phyloP scores from a whole-genome alignment of 1,140 invertebrate species.

The Cherax quadricarinatus region DNA sequence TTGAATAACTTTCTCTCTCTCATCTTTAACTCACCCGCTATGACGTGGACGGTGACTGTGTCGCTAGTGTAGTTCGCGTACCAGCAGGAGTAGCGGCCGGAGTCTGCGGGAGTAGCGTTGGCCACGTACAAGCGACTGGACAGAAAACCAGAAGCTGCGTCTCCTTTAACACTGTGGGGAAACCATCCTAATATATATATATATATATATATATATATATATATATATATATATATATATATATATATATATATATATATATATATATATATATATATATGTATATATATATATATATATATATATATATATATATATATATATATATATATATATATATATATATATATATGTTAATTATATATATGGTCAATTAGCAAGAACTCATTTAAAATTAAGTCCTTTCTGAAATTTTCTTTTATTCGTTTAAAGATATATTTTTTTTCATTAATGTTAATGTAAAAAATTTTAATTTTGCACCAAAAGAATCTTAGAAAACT shows the following conservation, averaged over 20 bases:
- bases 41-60: conserved; percentile 55
- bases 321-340: conserved; percentile 6
- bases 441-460: too few species aligned
- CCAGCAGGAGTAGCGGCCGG: conserved; percentile 56
- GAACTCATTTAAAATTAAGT: too few species aligned
- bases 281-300: conserved; percentile 2
- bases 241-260: conserved; percentile 10
- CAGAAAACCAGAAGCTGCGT: conserved; percentile 25
- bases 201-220: conserved; percentile 13
- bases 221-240: conserved; percentile 13
- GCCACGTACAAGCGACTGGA: conserved; percentile 44
- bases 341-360: neutral
- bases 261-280: too few species aligned
- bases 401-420: too few species aligned
- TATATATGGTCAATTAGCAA: too few species aligned
- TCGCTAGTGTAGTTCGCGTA: conserved; percentile 42
- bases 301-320: conserved; percentile 6
- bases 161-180: conserved; percentile 31
- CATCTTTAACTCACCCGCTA: conserved; percentile 23
- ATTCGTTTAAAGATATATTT: too few species aligned
- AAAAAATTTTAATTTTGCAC: too few species aligned
- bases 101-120: conserved; percentile 41
- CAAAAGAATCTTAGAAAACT: too few species aligned
- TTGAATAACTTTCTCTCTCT: too few species aligned
- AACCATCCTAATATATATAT: neutral